Percentiles rank a stretch among this genome's conserved stretches.
Conservation (phyloP, 2,113 vertebrate genomes). For the Nymphicus hollandicus region DNA sequence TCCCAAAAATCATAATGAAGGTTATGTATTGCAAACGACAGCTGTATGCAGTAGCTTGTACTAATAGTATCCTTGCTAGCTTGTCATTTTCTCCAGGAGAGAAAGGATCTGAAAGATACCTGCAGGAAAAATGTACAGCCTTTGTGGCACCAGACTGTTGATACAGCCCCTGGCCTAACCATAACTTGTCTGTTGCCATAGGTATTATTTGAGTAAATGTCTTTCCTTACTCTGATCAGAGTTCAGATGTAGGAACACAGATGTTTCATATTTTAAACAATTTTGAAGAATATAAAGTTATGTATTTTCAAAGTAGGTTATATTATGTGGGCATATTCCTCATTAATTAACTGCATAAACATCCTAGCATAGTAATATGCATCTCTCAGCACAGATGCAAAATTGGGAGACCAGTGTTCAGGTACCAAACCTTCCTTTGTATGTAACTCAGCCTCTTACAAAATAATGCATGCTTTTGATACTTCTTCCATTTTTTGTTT, state of each 20-base stretch:
- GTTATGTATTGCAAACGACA: background rate
- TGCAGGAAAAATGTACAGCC: background rate
- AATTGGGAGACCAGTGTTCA: background rate
- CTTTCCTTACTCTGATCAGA: background rate
- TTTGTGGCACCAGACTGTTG: background rate
- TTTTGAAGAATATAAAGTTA: background rate
- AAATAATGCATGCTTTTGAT: background rate
- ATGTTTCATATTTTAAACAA: background rate
- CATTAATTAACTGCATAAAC: background rate
- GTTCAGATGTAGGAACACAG: background rate
- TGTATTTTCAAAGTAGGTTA: background rate
- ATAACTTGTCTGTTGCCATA: background rate
- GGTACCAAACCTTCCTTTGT: background rate
- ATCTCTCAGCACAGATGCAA: background rate
- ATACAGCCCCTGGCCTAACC: background rate
- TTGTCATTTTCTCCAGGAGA: background rate
- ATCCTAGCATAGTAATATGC: background rate
- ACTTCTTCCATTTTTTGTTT: background rate
- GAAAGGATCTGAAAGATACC: background rate
- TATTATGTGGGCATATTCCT: background rate
- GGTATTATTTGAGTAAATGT: background rate
- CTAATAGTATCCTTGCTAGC: background rate
- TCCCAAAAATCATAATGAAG: background rate
- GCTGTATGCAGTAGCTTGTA: background rate
- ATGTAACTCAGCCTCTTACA: background rate